Base-by-base conservation (phyloP, 2,113 vertebrate genomes). In the Oxygymnocypris stewartii region DNA sequence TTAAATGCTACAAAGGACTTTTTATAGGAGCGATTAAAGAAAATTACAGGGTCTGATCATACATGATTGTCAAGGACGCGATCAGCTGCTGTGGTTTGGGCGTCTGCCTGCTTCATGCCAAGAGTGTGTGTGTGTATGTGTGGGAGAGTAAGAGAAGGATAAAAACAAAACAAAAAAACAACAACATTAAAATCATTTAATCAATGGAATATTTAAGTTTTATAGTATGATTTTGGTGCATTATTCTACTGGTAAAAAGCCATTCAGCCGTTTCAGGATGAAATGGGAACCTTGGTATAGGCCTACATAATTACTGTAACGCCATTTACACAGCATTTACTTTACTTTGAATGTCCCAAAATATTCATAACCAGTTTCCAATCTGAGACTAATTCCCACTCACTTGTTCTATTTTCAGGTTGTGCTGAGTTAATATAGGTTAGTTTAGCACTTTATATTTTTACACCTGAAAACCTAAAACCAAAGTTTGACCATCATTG, bases 1-100 rank as follows among this genome's bases (percentile, higher is more conserved):
- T 87, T 87, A 86, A 88, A 89, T 37, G 69, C 84, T 82, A 90
- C 87, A 84, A 89, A 89, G 80, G 12, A 57, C 87, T 93, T 92
- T 90, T 89, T 91, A 92, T 88, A 84, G 85, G 79, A 16, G 51
- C 84, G 85, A 93, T 92, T 93, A 92, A 89, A 89, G 91, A 86
- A 86, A 92, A 93, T 91, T 89, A 89, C 74, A 91, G 88, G 84
- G 61, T 92, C 90, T 91, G 86, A 91, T 91, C 77, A 61, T 79
- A 79, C 86, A 87, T 89, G 89, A 91, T 91, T 91, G 90, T 88
- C 91, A 91, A 80, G 88, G 85, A 87, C 73, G 87, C 78, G 54
- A 92, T 89, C 69, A 87, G 87, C 86, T 73, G 40, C 85, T 28
- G 87, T 87, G 88, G 88, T 82, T 88, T 86, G 87, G 89, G 87